Evolutionary conservation across 1,140 invertebrate species (phyloP).

Genomic region (Drepana arcuata): DNA sequence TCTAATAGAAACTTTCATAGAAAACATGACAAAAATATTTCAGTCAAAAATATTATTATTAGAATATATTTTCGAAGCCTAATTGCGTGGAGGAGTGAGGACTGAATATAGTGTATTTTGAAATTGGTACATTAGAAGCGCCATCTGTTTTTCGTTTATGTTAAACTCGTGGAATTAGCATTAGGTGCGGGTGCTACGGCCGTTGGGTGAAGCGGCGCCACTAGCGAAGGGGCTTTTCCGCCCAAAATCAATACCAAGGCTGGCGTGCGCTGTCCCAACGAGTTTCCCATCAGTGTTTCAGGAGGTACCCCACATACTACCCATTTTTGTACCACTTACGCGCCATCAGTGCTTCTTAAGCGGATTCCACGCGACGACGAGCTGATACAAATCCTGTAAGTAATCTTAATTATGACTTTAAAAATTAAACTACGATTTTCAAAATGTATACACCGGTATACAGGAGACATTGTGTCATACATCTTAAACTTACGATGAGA

Average conservation of each 20-base stretch:
- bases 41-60: too few relatives aligned
- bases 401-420: conserved; percentile 13
- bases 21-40: too few relatives aligned
- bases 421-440: background rate
- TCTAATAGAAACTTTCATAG: too few relatives aligned
- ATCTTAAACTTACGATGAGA: too few relatives aligned
- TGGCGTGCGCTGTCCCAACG: conserved; percentile 36
- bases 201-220: too few relatives aligned
- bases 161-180: too few relatives aligned
- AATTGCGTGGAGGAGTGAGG: too few relatives aligned
- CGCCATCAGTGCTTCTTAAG: conserved; percentile 42
- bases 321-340: conserved; percentile 40
- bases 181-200: too few relatives aligned
- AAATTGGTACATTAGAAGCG: too few relatives aligned
- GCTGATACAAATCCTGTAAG: conserved; percentile 35
- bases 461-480: background rate
- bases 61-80: too few relatives aligned
- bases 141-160: too few relatives aligned
- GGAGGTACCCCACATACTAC: conserved; percentile 38
- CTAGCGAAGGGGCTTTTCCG: conserved; percentile 30
- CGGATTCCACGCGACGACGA: conserved; percentile 21
- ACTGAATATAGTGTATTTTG: too few relatives aligned
- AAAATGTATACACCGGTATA: background rate
- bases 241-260: conserved; percentile 58
- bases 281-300: conserved; percentile 45